Conservation (phyloP, 2,888 invertebrate species). For the Cyclophora punctaria region DNA sequence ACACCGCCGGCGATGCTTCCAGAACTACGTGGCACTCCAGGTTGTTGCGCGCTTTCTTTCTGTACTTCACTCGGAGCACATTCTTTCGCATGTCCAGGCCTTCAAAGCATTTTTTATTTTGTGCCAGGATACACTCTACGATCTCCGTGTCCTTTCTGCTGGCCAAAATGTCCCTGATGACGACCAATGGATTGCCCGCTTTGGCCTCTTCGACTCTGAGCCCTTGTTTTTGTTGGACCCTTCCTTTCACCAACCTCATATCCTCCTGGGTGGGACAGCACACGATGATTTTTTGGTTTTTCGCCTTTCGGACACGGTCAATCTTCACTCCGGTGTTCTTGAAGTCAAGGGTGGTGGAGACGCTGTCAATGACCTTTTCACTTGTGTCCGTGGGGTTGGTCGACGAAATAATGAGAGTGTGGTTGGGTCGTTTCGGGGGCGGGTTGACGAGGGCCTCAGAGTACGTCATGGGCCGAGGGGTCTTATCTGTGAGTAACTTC, state of each 20-base stretch:
- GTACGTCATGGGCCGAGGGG: too few relatives aligned
- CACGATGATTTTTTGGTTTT: constrained; percentile 6
- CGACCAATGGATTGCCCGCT: constrained; percentile 2
- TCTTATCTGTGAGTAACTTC: too few relatives aligned
- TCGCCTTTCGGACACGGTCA: neutral
- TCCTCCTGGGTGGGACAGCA: constrained; percentile 1
- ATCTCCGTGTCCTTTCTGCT: constrained; percentile 11
- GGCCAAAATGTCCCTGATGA: neutral
- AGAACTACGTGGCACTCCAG: neutral
- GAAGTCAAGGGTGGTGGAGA: neutral
- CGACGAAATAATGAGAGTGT: constrained; percentile 2
- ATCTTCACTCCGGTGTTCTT: neutral
- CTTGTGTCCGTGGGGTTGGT: neutral
- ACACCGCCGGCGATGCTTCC: neutral
- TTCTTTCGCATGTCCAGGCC: neutral
- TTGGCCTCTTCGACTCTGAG: neutral
- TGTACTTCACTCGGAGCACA: constrained; percentile 1
- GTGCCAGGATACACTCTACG: constrained; percentile 3
- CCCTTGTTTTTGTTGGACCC: neutral
- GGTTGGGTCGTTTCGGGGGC: neutral
- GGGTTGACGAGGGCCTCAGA: too few relatives aligned
- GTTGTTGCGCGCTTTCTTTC: neutral
- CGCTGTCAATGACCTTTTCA: neutral
- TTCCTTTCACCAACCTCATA: neutral
- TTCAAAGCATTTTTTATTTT: neutral